Base-by-base conservation (phyloP, 2,113 vertebrate genomes). In the Melospiza melodia region DNA sequence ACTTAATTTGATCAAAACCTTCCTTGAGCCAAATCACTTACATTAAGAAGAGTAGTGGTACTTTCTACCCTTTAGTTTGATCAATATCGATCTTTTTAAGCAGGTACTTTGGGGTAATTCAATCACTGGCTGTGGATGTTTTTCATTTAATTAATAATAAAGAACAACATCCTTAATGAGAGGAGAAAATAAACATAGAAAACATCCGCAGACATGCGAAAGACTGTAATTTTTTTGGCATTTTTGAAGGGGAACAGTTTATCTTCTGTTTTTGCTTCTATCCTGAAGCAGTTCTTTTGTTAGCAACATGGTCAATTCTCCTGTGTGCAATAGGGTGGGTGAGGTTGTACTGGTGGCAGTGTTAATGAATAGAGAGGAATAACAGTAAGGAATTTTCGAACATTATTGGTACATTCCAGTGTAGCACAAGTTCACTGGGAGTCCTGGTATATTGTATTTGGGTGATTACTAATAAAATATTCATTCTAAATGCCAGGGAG, bases 1-100 rank as follows among this genome's bases (percentile, higher is more conserved):
- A 97, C 87, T 97, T 97, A 97, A 96, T 93, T 96, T 96, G 91
- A 97, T 97, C 88, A 97, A 97, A 95, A 84, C 7, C 44, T 94
- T 97, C 95, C 95, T 94, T 87, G 73, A 97, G 96, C 96, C 92
- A 97, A 97, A 93, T 94, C 93, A 96, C 90, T 97, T 95, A 90
- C 95, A 95, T 95, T 97, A 96, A 91, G 89, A 92, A 57, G 66
- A 90, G 82, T 91, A 88, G 84, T 5, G 11, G 63, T 93, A 94
- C 89, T 87, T 95, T 94, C 84, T 95, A 91, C 84, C 51, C 49
- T 93, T 95, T 82, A 87, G 62, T 94, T 97, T 97, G 94, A 97
- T 96, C 96, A 94, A 92, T 97, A 96, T 96, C 2, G 63, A 97
- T 94, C 90, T 72, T 89, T 95, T 94, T 93, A 97, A 96, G 87